Evolutionary conservation across 2,113 vertebrate genomes (phyloP), one percentile per base, ranked within the genome.

Genomic region (Sterrhoptilus dennistouni): DNA sequence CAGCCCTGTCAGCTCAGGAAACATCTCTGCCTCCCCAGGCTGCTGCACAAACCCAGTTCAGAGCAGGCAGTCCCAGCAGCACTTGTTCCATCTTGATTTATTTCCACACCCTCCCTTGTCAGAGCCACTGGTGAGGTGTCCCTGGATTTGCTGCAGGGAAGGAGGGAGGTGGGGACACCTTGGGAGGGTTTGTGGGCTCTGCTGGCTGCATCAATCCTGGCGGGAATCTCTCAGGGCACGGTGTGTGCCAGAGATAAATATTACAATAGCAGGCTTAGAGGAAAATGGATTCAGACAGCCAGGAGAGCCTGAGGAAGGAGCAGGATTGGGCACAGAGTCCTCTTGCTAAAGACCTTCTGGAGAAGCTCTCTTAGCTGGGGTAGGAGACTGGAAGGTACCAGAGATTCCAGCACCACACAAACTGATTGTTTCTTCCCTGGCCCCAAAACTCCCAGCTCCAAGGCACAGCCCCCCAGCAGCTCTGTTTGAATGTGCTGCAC

Each of bases 1-100:
- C 85, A 92, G 95, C 31, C 90, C 94, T 96, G 97, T 93, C 93
- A 95, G 93, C 83, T 94, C 85, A 65, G 86, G 54, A 92, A 92
- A 94, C 95, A 82, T 86, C 95, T 47, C 86, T 72, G 86, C 80
- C 87, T 86, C 78, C 50, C 74, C 90, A 94, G 87, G 90, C 92
- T 85, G 93, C 92, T 86, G 92, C 92, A 90, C 93, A 91, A 89
- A 66, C 10, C 74, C 83, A 16, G 36, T 4, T 79, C 83, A 84
- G 86, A 27, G 74, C 91, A 85, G 83, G 70, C 21, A 5, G 61
- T 14, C 36, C 36, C 50, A 74, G 57, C 4, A 83, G 49, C 75
- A 22, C 35, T 18, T 4, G 14, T 28, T 95, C 68, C 74, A 57
- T 45, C 76, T 42, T 53, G 44, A 29, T 88, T 86, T 61, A 57